These are phyloP conservation scores for Nowickia ferox DNA, from an alignment of 2,888 invertebrate species.

Conservation along the genomic window DNA sequence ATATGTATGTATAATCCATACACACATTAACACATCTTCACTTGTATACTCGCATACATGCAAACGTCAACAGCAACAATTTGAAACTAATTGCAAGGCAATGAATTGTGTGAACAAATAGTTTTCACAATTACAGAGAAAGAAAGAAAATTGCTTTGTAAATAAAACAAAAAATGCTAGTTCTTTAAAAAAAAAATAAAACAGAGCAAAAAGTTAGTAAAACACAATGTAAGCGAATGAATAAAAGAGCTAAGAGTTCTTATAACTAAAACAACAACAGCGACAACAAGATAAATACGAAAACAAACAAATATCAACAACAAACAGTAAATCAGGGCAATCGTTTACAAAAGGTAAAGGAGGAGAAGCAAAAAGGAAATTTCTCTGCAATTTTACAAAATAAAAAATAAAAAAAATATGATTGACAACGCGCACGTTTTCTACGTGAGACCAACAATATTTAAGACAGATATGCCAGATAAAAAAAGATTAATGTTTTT, in stretches of 20 bases:
- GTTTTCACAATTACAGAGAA: constrained; percentile 57
- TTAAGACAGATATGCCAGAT: not conserved
- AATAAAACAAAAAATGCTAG: constrained; percentile 44
- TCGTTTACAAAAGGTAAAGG: constrained; percentile 21
- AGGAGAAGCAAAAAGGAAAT: not conserved
- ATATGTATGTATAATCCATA: not conserved
- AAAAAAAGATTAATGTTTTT: no score
- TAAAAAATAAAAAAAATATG: not conserved
- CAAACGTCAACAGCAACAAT: constrained; percentile 32
- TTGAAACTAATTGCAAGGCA: constrained; percentile 65
- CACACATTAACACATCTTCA: not conserved
- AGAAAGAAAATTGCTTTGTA: constrained; percentile 60
- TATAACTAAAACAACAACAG: not conserved
- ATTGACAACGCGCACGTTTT: not conserved
- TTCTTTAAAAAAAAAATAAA: not conserved
- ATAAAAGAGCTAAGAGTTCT: not conserved
- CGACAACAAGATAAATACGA: constrained; percentile 7
- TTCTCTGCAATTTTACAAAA: not conserved
- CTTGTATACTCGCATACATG: not conserved
- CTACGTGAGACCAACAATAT: not conserved
- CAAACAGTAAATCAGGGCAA: constrained; percentile 46
- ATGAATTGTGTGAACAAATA: constrained; percentile 66
- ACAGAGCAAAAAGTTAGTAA: not conserved
- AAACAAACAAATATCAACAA: constrained; percentile 13
- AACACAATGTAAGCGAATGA: not conserved